Percentiles rank a stretch among this genome's conserved stretches.
Conservation (phyloP, 2,888 invertebrate species). For the Drosophila emarginata region DNA sequence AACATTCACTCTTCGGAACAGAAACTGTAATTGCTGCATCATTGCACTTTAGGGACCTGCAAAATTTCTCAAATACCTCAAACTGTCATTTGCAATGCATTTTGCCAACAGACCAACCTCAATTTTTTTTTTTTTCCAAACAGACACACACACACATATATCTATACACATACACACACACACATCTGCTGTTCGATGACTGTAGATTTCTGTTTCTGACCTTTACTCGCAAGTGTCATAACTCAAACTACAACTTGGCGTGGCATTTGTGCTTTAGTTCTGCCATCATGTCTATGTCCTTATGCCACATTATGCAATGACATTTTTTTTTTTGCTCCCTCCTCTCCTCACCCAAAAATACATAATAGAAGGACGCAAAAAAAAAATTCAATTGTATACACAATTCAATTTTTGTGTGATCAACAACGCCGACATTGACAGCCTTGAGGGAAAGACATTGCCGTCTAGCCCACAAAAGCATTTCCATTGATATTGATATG, state of each 20-base stretch:
- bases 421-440: slow-evolving; percentile 62
- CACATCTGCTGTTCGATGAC: not conserved
- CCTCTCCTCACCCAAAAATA: no score
- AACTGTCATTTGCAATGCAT: slow-evolving; percentile 63
- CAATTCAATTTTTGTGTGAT: slow-evolving; percentile 77
- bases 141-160: slow-evolving; percentile 25
- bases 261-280: slow-evolving; percentile 10
- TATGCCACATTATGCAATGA: slow-evolving; percentile 57
- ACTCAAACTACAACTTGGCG: slow-evolving; percentile 36
- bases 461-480: not conserved
- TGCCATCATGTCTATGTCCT: slow-evolving; percentile 16
- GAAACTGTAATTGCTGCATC: slow-evolving; percentile 43
- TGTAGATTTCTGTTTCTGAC: slow-evolving; percentile 16
- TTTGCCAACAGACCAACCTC: slow-evolving; percentile 50
- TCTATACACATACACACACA: not conserved
- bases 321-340: not conserved
- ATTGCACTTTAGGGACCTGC: slow-evolving; percentile 38
- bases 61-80: slow-evolving; percentile 48
- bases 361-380: no score
- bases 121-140: slow-evolving; percentile 12
- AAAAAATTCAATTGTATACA: slow-evolving; percentile 68
- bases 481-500: not conserved
- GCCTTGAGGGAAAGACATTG: slow-evolving; percentile 33
- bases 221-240: slow-evolving; percentile 42
- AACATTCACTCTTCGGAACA: slow-evolving; percentile 24